A percentile compares a stretch with the other conserved stretches of the same genome.
Conservation (phyloP, 2,888 invertebrate genomes). For the Chironomus riparius region DNA sequence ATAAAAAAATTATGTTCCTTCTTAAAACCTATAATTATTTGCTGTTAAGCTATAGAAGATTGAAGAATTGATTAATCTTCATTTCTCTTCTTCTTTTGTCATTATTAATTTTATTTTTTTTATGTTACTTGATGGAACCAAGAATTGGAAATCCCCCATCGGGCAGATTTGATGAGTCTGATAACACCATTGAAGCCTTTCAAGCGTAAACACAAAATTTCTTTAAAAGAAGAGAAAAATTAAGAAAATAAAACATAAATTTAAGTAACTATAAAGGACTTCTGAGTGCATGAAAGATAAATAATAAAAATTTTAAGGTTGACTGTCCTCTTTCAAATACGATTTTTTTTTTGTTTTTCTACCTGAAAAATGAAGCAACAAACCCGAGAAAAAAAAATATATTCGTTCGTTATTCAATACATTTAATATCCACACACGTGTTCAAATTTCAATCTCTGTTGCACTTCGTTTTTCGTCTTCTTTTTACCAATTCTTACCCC, state of each 20-base stretch:
- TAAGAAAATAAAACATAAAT: too few species aligned
- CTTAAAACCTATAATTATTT: conserved; percentile 20
- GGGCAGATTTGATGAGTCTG: conserved; percentile 21
- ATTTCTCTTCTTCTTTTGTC: not conserved
- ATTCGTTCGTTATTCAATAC: not conserved
- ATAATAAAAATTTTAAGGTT: not conserved
- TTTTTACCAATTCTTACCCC: not conserved
- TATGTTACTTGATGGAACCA: not conserved
- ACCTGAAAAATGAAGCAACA: not conserved
- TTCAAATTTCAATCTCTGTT: not conserved
- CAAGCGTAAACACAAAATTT: conserved; percentile 5
- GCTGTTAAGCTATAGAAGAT: not conserved
- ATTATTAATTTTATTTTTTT: not conserved
- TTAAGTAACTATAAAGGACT: not conserved
- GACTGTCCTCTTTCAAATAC: not conserved
- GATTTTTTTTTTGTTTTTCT: not conserved
- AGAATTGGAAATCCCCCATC: not conserved
- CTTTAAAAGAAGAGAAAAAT: not conserved
- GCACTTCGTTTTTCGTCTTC: not conserved
- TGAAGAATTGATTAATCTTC: conserved; percentile 16
- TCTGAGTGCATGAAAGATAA: not conserved
- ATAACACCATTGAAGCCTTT: conserved; percentile 10
- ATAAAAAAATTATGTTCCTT: not conserved
- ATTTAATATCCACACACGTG: conserved; percentile 7
- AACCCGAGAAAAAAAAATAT: not conserved